These are phyloP conservation scores for Melanostoma scalare DNA, from an alignment of 2,888 invertebrate species.

Conservation along the genomic window DNA sequence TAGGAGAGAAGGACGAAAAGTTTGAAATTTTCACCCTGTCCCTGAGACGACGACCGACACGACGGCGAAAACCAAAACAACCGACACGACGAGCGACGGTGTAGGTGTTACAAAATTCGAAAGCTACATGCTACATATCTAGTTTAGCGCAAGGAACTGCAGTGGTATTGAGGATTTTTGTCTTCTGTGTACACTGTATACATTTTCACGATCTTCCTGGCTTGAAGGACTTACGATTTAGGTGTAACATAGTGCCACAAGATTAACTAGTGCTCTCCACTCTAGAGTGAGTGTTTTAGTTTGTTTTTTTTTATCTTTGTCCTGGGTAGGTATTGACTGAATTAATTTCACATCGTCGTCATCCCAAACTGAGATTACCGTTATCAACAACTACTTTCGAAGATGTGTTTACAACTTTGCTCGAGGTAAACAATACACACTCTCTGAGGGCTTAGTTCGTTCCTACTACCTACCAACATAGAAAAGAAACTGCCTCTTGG, in stretches of 20 bases:
- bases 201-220: conserved; percentile 19
- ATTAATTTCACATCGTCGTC: conserved; percentile 65
- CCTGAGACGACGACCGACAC: conserved; percentile 3
- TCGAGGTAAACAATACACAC: conserved; percentile 54
- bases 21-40: conserved; percentile 26
- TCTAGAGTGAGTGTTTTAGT: background rate
- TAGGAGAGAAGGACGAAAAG: conserved; percentile 51
- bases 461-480: background rate
- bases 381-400: conserved; percentile 68
- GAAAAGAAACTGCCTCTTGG: conserved; percentile 5
- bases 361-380: conserved; percentile 66
- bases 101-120: conserved; percentile 24
- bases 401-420: conserved; percentile 71
- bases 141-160: conserved; percentile 52
- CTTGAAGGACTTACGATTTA: conserved; percentile 40
- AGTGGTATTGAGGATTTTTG: conserved; percentile 33
- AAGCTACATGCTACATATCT: conserved; percentile 61
- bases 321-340: conserved; percentile 60
- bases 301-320: background rate
- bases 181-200: background rate
- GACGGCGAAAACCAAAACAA: background rate
- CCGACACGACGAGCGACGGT: background rate
- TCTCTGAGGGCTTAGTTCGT: conserved; percentile 14
- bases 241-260: conserved; percentile 46
- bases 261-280: conserved; percentile 29